These are phyloP conservation scores for Epicauta chinensis DNA, from an alignment of 1,140 invertebrate species.

Conservation along the genomic window DNA sequence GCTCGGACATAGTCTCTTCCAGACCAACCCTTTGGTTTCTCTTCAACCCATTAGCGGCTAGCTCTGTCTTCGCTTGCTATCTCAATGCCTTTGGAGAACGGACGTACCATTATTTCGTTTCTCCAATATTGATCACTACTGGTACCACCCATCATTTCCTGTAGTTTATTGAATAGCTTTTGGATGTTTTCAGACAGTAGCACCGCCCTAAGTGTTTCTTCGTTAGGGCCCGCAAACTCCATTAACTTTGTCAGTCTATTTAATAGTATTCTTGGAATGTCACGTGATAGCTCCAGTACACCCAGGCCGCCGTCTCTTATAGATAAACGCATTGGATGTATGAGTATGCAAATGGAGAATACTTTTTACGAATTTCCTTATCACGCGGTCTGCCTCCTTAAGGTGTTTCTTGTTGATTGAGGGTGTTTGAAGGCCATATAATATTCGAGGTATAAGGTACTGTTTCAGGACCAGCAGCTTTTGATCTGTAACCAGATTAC, in stretches of 20 bases:
- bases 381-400: not conserved
- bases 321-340: not conserved
- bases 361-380: not conserved
- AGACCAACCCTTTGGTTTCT: constrained; percentile 12
- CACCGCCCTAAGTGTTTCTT: not conserved
- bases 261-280: not conserved
- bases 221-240: not conserved
- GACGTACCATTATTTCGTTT: not conserved
- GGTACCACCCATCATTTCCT: not conserved
- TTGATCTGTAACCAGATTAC: not conserved
- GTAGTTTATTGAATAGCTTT: not conserved
- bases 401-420: not conserved
- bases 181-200: not conserved
- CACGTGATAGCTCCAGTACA: not conserved
- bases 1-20: constrained; percentile 19
- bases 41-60: constrained; percentile 4
- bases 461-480: not conserved
- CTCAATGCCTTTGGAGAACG: constrained; percentile 3
- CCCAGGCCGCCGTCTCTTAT: not conserved
- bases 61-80: constrained; percentile 4
- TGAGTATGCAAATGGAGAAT: not conserved
- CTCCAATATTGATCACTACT: not conserved
- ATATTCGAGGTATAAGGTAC: not conserved
- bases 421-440: not conserved
- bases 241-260: not conserved